phyloP scores from a whole-genome alignment of 2,797 vertebrate species.

The Gila robusta region DNA sequence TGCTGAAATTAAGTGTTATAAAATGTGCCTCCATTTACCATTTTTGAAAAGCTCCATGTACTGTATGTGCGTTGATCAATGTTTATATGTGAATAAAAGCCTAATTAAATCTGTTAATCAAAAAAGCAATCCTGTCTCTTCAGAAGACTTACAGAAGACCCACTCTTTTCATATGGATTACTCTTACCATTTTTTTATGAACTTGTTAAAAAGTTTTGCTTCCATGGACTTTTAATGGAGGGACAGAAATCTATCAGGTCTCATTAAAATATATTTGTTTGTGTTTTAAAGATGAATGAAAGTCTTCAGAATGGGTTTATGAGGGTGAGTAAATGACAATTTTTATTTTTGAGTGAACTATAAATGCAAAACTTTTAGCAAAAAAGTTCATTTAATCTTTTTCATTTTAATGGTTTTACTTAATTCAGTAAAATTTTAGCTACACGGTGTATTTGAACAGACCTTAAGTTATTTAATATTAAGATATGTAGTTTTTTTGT shows the following conservation, averaged over 20 bases:
- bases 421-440: background rate
- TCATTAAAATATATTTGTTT: background rate
- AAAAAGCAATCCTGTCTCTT: background rate
- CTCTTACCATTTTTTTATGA: background rate
- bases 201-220: background rate
- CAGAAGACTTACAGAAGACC: background rate
- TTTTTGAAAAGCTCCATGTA: too few relatives aligned
- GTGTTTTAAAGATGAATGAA: background rate
- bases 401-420: background rate
- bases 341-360: background rate
- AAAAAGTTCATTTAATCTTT: background rate
- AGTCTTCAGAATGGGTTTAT: background rate
- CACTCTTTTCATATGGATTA: background rate
- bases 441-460: background rate
- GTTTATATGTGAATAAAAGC: too few relatives aligned
- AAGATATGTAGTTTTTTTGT: background rate
- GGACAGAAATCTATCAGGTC: background rate
- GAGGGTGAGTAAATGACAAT: too few relatives aligned
- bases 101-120: background rate
- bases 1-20: too few relatives aligned
- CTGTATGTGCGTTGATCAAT: too few relatives aligned
- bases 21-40: too few relatives aligned
- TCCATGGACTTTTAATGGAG: background rate
- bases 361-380: background rate
- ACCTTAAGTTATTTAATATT: background rate